Evolutionary conservation across 1,140 invertebrate genomes (phyloP), one percentile per base, ranked within the genome.

Genomic region (Theocolax elegans): DNA sequence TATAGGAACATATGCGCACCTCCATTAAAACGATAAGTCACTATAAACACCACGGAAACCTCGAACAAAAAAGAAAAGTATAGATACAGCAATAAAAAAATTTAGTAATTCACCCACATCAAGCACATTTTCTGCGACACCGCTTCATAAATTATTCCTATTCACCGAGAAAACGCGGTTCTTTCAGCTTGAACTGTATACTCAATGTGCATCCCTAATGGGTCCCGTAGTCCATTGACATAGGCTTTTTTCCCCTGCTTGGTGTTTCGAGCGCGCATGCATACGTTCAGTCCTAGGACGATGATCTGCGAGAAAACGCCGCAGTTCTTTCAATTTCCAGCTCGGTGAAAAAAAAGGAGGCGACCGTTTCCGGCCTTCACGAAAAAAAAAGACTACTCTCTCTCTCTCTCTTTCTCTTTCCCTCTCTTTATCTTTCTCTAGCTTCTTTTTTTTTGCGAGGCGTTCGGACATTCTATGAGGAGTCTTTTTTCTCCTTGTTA

Each of bases 261-360:
- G 21, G 9, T 6, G 51, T 19, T 13, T 53, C 29, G 42, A 15
- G 17, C 15, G 21, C 3, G 21, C 46, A 35, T 62, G 4, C 64
- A 35, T 31, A 23, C 19, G 25, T 51, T 23, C 44, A 6, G 59
- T 21, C 35, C n/a, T 23, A 46, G 65, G 15, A 67, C 49, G 21
- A 54, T 77, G 75, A 77, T 77, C 58, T 42, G 76, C 75, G 49
- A 70, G 72, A 75, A 75, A 29, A 59, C 42, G 64, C 17, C 31
- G 59, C 13, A 49, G 42, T 58, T 46, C 27, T 44, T 40, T 19
- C 38, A 31, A 19, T 17, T 0, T 7, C 19, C 10, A 0, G 21
- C 17, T 46, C 25, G n/a, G 29, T 17, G 46, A 67, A 62, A 72
- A 38, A 51, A 35, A 51, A 25, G 9, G 48, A 67, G 53, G n/a